Evolutionary conservation across 2,888 invertebrate genomes (phyloP).

Genomic region (Ctenicera cuprea): DNA sequence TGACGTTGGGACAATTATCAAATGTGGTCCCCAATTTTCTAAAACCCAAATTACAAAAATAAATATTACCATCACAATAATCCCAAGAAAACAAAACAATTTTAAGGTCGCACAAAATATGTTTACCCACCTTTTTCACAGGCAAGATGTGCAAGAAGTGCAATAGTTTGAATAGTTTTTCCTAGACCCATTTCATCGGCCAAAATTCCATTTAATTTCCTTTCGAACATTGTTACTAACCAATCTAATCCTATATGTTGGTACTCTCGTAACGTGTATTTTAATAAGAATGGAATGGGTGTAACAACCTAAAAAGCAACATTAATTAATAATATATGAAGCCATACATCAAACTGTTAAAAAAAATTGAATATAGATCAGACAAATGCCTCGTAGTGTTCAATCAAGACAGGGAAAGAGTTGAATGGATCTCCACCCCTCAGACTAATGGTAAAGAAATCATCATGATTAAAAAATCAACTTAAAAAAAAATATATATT

Average conservation of each 20-base stretch:
- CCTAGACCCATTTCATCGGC: conserved; percentile 99
- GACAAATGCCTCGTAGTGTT: conserved; percentile 65
- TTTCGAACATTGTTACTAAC: conserved; percentile 96
- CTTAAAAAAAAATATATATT: too few species aligned
- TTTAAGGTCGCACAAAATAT: too few species aligned
- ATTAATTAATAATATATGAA: conserved; percentile 30
- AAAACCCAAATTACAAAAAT: conserved; percentile 55
- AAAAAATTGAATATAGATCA: conserved; percentile 53
- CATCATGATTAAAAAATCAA: conserved; percentile 53
- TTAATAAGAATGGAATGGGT: conserved; percentile 93
- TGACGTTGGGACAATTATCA: conserved; percentile 98
- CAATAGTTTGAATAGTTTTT: conserved; percentile 98
- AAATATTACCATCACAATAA: not conserved
- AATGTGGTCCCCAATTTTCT: conserved; percentile 98
- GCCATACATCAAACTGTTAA: not conserved
- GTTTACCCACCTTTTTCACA: conserved; percentile 83
- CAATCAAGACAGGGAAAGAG: conserved; percentile 60
- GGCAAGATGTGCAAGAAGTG: conserved; percentile 94
- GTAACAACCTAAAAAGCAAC: conserved; percentile 84
- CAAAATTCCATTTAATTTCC: conserved; percentile 95
- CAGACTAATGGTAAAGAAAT: conserved; percentile 54
- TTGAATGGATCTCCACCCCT: conserved; percentile 65
- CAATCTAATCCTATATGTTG: conserved; percentile 98
- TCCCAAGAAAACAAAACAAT: too few species aligned
- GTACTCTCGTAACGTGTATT: conserved; percentile 94